Conservation (phyloP, 2,888 invertebrate genomes). For the Mimas tiliae region DNA sequence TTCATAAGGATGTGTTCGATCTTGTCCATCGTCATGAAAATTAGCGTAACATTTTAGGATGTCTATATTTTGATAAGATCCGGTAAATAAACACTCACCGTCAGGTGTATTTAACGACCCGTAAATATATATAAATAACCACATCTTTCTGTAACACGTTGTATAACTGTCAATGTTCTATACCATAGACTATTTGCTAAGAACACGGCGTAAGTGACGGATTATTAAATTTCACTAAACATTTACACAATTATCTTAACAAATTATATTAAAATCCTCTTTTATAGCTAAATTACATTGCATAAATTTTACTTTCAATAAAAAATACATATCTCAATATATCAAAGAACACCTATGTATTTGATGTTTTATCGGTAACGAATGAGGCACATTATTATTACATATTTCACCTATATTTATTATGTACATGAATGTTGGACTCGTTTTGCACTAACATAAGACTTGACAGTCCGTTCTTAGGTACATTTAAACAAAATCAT, state of each 20-base stretch:
- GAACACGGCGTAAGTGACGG: constrained; percentile 50
- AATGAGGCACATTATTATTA: constrained; percentile 79
- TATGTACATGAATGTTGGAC: constrained; percentile 57
- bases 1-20: no score
- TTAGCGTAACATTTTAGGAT: no score
- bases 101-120: no score
- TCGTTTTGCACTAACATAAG: constrained; percentile 53
- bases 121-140: no score
- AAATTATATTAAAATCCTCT: constrained; percentile 81
- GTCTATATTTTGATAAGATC: no score
- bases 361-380: constrained; percentile 78
- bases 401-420: constrained; percentile 47
- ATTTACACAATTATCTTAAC: constrained; percentile 78
- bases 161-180: neutral
- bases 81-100: no score
- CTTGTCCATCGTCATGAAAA: no score
- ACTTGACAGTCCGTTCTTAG: constrained; percentile 65
- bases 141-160: no score
- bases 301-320: constrained; percentile 76
- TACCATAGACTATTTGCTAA: neutral
- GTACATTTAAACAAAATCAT: constrained; percentile 40
- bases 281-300: constrained; percentile 80
- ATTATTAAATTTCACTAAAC: constrained; percentile 57
- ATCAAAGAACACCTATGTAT: constrained; percentile 79
- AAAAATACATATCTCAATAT: constrained; percentile 81